phyloP scores from a whole-genome alignment of 2,113 vertebrate genomes.

The Ginglymostoma cirratum region DNA sequence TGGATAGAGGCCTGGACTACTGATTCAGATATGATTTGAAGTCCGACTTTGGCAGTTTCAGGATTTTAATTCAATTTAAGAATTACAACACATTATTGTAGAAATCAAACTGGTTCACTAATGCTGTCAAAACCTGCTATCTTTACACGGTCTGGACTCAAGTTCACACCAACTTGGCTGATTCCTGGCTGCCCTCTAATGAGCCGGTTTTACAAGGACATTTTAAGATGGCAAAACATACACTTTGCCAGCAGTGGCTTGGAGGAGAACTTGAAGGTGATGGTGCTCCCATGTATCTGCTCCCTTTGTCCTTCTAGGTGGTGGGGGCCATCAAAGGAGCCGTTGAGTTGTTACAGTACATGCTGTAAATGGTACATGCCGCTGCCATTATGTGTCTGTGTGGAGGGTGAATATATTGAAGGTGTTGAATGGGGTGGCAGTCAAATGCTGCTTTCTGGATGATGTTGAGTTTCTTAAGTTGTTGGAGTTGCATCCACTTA shows the following conservation, averaged over 20 bases:
- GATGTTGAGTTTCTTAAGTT: too few relatives aligned
- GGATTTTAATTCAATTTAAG: neutral
- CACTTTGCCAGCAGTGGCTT: neutral
- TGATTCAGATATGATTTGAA: neutral
- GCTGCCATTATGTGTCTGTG: too few relatives aligned
- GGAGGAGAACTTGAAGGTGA: too few relatives aligned
- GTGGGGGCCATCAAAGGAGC: too few relatives aligned
- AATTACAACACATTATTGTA: neutral
- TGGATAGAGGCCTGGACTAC: neutral
- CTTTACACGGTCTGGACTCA: neutral
- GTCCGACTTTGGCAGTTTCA: neutral
- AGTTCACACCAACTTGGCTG: neutral
- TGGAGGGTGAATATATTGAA: too few relatives aligned
- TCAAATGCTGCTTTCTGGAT: too few relatives aligned
- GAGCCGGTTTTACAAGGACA: neutral
- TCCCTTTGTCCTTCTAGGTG: too few relatives aligned
- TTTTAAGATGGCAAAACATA: neutral
- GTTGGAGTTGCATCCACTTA: too few relatives aligned
- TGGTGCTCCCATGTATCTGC: too few relatives aligned
- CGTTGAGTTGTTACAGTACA: too few relatives aligned
- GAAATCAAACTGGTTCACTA: neutral
- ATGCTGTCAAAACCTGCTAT: neutral
- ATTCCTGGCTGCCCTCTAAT: neutral
- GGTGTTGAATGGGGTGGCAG: too few relatives aligned
- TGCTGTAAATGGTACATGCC: too few relatives aligned